phyloP scores from a whole-genome alignment of 2,797 vertebrate species.

The Bovichtus diacanthus region DNA sequence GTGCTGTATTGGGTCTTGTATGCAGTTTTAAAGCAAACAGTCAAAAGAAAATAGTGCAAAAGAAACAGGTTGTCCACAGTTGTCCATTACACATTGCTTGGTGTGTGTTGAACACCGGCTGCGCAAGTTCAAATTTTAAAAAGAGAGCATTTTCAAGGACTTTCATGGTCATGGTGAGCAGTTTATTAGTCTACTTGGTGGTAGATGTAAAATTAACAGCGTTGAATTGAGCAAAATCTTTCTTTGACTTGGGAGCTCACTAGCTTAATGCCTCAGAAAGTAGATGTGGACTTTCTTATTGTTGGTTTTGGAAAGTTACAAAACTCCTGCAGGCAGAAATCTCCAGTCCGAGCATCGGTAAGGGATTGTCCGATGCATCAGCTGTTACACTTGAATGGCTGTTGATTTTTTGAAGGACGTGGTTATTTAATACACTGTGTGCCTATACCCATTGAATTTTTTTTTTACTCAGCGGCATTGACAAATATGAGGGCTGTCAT shows the following conservation, averaged over 20 bases:
- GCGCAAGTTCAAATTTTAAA: not conserved
- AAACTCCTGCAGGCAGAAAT: not conserved
- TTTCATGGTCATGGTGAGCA: not conserved
- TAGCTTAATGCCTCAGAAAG: not conserved
- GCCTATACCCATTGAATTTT: slow-evolving; percentile 3
- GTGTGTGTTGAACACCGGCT: not conserved
- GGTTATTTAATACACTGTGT: slow-evolving; percentile 16
- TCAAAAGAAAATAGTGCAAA: not conserved
- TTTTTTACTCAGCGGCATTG: slow-evolving; percentile 20
- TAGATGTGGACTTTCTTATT: not conserved
- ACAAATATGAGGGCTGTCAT: slow-evolving; percentile 43
- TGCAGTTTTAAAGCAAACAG: not conserved
- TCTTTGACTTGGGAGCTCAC: not conserved
- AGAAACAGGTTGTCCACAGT: not conserved
- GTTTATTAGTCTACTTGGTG: not conserved
- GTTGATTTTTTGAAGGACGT: not conserved
- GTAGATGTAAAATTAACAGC: not conserved
- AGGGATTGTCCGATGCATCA: not conserved
- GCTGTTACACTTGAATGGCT: not conserved
- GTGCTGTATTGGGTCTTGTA: too few relatives aligned
- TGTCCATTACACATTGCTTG: not conserved
- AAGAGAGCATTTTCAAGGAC: not conserved
- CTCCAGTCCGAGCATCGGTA: not conserved
- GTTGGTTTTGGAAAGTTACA: not conserved
- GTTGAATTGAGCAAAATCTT: slow-evolving; percentile 1